phyloP scores from a whole-genome alignment of 2,113 vertebrate genomes.

The Thryonomys swinderianus region DNA sequence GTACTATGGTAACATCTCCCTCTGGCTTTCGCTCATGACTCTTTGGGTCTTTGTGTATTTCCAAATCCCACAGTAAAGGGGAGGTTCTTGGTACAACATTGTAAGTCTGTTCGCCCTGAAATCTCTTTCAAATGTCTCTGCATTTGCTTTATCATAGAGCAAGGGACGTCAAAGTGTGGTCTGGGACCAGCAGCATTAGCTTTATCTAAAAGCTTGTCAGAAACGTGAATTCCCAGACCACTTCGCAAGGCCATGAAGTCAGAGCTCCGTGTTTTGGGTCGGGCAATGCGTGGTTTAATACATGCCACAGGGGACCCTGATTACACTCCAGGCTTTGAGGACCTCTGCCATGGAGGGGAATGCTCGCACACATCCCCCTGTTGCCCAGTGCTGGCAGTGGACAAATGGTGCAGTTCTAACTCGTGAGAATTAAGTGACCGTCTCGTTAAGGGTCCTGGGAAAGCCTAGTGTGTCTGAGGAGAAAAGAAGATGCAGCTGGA shows the following conservation, averaged over 20 bases:
- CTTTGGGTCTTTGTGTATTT: background rate
- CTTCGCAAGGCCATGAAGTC: background rate
- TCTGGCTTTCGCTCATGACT: background rate
- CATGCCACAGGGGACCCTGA: background rate
- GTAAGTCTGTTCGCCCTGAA: background rate
- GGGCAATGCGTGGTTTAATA: background rate
- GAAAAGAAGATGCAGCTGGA: background rate
- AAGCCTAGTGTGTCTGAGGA: background rate
- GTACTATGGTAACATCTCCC: background rate
- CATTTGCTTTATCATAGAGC: background rate
- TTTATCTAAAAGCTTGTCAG: background rate
- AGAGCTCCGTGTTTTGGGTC: background rate
- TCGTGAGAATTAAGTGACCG: background rate
- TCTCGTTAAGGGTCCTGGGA: background rate
- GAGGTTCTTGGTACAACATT: background rate
- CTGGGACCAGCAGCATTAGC: background rate
- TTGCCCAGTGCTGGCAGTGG: background rate
- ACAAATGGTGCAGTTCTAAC: background rate
- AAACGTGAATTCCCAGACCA: background rate
- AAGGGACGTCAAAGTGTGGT: background rate
- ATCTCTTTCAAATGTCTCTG: background rate
- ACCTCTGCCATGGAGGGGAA: background rate
- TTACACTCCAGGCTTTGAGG: background rate
- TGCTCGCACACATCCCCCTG: background rate
- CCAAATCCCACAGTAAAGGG: background rate